phyloP scores from a whole-genome alignment of 1,140 invertebrate genomes.

The Drosophila dunni region DNA sequence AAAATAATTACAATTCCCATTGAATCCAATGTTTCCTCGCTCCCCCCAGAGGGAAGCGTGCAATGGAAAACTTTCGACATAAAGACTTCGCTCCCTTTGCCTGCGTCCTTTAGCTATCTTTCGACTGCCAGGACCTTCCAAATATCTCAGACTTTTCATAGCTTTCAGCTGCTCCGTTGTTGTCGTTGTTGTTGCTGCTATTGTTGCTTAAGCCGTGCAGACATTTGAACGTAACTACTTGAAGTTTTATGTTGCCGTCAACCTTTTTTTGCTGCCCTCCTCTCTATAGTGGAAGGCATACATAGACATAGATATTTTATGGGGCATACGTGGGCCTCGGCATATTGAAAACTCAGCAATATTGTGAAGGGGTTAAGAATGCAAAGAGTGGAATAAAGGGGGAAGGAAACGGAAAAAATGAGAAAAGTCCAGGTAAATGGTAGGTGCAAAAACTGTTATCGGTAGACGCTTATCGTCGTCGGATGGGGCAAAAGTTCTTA shows the following conservation, averaged over 20 bases:
- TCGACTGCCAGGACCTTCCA: slow-evolving; percentile 34
- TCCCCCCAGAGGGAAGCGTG: not conserved
- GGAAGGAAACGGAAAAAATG: slow-evolving; percentile 17
- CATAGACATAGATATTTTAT: slow-evolving; percentile 49
- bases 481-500: slow-evolving; percentile 64
- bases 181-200: slow-evolving; percentile 32
- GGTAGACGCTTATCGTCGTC: slow-evolving; percentile 33
- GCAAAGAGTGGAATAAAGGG: slow-evolving; percentile 1
- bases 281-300: slow-evolving; percentile 21
- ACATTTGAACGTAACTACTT: slow-evolving; percentile 75
- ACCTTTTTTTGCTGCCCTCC: slow-evolving; percentile 37
- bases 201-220: slow-evolving; percentile 63
- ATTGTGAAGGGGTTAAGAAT: slow-evolving; percentile 55
- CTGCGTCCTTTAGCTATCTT: not conserved
- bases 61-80: slow-evolving; percentile 73
- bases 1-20: slow-evolving; percentile 47
- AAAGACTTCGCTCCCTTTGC: slow-evolving; percentile 51
- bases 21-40: slow-evolving; percentile 34
- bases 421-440: slow-evolving; percentile 56
- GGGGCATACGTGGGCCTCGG: slow-evolving; percentile 65
- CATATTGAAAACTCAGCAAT: slow-evolving; percentile 80
- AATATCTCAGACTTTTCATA: slow-evolving; percentile 36
- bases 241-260: slow-evolving; percentile 70
- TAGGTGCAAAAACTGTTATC: slow-evolving; percentile 64
- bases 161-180: slow-evolving; percentile 25